phyloP scores from a whole-genome alignment of 1,140 invertebrate species.

The Polypedilum vanderplanki region DNA sequence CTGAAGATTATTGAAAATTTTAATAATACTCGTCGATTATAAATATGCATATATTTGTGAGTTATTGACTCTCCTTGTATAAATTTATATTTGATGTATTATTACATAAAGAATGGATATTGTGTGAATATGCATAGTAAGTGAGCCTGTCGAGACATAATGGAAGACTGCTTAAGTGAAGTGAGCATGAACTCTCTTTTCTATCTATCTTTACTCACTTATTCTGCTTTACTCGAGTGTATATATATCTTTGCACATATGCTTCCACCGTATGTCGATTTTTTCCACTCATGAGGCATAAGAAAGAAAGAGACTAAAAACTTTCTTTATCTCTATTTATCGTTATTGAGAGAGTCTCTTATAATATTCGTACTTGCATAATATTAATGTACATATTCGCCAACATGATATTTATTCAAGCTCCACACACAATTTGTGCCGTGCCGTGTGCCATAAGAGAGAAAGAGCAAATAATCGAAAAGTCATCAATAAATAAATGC shows the following conservation, averaged over 20 bases:
- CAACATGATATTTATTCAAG: conserved; percentile 12
- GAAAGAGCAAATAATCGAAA: neutral
- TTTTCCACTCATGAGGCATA: neutral
- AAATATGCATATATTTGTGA: neutral
- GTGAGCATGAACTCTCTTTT: neutral
- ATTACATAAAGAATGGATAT: conserved; percentile 6
- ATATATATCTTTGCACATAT: conserved; percentile 5
- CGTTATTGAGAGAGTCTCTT: neutral
- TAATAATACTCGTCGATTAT: neutral
- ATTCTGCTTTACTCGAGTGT: neutral
- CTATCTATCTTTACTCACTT: neutral
- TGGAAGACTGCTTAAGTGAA: neutral
- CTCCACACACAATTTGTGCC: conserved; percentile 5
- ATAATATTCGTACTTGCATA: neutral
- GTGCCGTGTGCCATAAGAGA: neutral
- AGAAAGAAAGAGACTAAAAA: neutral
- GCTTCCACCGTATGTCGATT: neutral
- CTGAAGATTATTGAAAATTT: neutral
- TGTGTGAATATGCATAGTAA: neutral
- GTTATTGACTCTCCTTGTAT: neutral
- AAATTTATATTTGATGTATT: neutral
- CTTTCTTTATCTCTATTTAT: conserved; percentile 19
- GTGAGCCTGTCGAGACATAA: conserved; percentile 10
- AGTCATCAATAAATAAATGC: neutral
- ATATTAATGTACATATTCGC: neutral